Conservation (phyloP, 2,797 vertebrate genomes). For the Gambusia yucatana region DNA sequence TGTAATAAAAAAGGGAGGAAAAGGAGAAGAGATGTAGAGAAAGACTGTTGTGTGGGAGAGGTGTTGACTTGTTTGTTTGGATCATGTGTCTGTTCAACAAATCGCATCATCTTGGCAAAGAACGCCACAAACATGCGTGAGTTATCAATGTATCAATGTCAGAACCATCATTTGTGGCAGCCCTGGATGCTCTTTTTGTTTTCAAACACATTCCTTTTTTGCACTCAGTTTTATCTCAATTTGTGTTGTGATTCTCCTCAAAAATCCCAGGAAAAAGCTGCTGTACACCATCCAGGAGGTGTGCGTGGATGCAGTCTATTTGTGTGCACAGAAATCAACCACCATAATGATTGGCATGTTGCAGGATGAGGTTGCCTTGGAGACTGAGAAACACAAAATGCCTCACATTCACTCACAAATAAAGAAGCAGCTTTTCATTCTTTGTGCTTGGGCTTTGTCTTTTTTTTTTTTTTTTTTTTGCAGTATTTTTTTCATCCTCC, state of each 20-base stretch:
- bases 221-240: slow-evolving; percentile 1
- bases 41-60: slow-evolving; percentile 82
- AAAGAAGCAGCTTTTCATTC: slow-evolving; percentile 45
- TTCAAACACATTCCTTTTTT: background rate
- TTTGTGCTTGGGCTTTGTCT: slow-evolving; percentile 33
- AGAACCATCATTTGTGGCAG: slow-evolving; percentile 51
- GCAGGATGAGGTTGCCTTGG: slow-evolving; percentile 70
- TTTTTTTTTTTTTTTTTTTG: slow-evolving; percentile 12
- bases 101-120: slow-evolving; percentile 66
- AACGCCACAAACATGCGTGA: slow-evolving; percentile 59
- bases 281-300: slow-evolving; percentile 28
- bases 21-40: slow-evolving; percentile 67
- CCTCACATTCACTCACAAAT: slow-evolving; percentile 50
- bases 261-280: slow-evolving; percentile 17
- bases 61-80: slow-evolving; percentile 84
- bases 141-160: slow-evolving; percentile 65
- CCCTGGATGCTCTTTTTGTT: slow-evolving; percentile 13
- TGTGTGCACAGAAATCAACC: slow-evolving; percentile 53
- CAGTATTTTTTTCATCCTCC: slow-evolving; percentile 39
- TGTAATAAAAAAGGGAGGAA: slow-evolving; percentile 52
- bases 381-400: slow-evolving; percentile 71
- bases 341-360: slow-evolving; percentile 64
- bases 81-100: slow-evolving; percentile 76
- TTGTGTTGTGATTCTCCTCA: slow-evolving; percentile 1
- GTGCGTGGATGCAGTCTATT: slow-evolving; percentile 46